Evolutionary conservation across 2,797 vertebrate genomes (phyloP).

Genomic region (Cryptoprocta ferox): DNA sequence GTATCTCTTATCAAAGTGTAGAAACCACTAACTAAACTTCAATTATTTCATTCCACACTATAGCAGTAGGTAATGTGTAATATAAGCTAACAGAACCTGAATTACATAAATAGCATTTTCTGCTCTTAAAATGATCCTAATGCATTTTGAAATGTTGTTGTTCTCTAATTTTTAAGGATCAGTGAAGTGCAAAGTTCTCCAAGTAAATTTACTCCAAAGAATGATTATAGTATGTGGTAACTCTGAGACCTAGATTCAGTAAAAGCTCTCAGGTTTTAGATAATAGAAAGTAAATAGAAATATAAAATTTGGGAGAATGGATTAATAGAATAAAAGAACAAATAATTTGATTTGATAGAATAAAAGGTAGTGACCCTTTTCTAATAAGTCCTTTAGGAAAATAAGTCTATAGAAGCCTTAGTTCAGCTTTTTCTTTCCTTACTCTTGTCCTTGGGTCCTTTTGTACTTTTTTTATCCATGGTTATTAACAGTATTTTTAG

Average conservation of each 20-base stretch:
- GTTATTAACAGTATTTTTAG: background rate
- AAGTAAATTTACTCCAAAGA: constrained; percentile 2
- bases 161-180: background rate
- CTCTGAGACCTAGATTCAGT: background rate
- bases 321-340: constrained; percentile 30
- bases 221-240: constrained; percentile 8
- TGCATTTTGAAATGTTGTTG: constrained; percentile 8
- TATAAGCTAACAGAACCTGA: background rate
- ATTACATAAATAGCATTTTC: background rate
- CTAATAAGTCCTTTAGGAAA: background rate
- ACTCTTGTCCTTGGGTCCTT: background rate
- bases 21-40: background rate
- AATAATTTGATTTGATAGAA: background rate
- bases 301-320: constrained; percentile 32
- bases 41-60: background rate
- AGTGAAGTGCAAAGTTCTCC: constrained; percentile 21
- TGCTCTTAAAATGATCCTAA: background rate
- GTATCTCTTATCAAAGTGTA: background rate
- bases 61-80: background rate
- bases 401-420: background rate
- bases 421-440: background rate
- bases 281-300: constrained; percentile 28
- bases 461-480: background rate
- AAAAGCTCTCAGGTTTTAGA: constrained; percentile 21
- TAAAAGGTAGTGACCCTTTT: background rate